Conservation (phyloP, 1,140 invertebrate species). For the Pseudomyrmex flavicornis region DNA sequence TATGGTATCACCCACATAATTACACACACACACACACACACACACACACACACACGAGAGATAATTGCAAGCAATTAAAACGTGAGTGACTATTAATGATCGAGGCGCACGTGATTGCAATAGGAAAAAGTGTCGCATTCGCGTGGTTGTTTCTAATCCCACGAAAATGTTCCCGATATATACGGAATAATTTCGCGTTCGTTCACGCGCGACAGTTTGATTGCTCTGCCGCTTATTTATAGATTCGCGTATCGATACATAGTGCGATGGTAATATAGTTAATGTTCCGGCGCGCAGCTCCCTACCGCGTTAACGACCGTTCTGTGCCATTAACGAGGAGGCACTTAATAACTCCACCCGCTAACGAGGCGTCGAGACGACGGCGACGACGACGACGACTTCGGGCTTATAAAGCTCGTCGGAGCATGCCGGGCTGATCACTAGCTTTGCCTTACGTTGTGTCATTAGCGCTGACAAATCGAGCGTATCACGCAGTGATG, state of each 20-base stretch:
- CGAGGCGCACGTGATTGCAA: background rate
- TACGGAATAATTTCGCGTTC: background rate
- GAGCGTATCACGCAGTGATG: conserved; percentile 53
- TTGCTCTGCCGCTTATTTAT: conserved; percentile 38
- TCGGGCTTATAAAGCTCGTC: conserved; percentile 65
- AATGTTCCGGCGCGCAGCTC: conserved; percentile 52
- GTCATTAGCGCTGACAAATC: conserved; percentile 63
- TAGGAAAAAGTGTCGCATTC: background rate
- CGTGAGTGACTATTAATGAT: background rate
- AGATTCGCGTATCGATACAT: conserved; percentile 61
- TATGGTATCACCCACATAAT: background rate
- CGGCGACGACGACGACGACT: conserved; percentile 20
- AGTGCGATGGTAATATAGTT: conserved; percentile 43
- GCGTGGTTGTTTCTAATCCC: background rate
- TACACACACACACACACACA: background rate
- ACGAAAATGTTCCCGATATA: background rate
- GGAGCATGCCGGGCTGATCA: conserved; percentile 47
- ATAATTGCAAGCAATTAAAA: conserved; percentile 25
- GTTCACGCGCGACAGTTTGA: conserved; percentile 36
- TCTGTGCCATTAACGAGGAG: conserved; percentile 65
- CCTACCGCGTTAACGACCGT: conserved; percentile 57
- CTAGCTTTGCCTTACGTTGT: conserved; percentile 10
- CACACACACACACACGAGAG: background rate
- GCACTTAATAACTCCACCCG: conserved; percentile 71
- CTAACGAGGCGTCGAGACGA: conserved; percentile 73